Conservation (phyloP, 2,113 vertebrate genomes). For the Sinosuthora webbiana region DNA sequence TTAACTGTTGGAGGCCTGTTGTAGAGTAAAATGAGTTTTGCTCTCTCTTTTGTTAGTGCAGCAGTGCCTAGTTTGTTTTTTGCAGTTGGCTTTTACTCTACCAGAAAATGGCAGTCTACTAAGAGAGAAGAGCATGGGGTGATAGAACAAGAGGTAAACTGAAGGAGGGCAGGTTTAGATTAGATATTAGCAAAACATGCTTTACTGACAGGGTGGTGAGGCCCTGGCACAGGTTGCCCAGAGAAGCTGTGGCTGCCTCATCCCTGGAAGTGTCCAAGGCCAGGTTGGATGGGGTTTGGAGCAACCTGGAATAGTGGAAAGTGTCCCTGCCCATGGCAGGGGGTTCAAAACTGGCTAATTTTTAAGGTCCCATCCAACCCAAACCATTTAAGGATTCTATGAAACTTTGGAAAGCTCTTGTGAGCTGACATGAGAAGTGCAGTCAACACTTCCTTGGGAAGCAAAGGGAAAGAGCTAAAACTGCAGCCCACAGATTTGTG, state of each 20-base stretch:
- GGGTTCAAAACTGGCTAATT: neutral
- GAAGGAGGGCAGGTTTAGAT: neutral
- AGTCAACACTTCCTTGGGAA: neutral
- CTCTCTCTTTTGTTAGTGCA: neutral
- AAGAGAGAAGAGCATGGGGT: neutral
- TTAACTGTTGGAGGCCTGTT: neutral
- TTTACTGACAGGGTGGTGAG: neutral
- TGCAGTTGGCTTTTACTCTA: neutral
- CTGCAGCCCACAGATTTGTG: neutral
- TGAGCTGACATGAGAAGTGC: accelerated
- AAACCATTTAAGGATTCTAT: neutral
- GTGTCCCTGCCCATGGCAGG: neutral
- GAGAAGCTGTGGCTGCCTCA: neutral
- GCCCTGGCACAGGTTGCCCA: accelerated
- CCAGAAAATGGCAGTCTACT: neutral
- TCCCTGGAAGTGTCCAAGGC: neutral
- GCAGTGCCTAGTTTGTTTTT: neutral
- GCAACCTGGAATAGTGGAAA: neutral
- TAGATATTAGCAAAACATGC: neutral
- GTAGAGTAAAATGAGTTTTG: neutral
- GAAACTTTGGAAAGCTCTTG: neutral
- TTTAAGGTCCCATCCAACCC: neutral
- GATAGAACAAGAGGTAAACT: neutral
- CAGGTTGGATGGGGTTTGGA: accelerated
- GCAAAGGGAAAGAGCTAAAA: neutral